A percentile compares a stretch with the other conserved stretches of the same genome.
Conservation (phyloP, 2,113 vertebrate genomes). For the Urocolius indicus region DNA sequence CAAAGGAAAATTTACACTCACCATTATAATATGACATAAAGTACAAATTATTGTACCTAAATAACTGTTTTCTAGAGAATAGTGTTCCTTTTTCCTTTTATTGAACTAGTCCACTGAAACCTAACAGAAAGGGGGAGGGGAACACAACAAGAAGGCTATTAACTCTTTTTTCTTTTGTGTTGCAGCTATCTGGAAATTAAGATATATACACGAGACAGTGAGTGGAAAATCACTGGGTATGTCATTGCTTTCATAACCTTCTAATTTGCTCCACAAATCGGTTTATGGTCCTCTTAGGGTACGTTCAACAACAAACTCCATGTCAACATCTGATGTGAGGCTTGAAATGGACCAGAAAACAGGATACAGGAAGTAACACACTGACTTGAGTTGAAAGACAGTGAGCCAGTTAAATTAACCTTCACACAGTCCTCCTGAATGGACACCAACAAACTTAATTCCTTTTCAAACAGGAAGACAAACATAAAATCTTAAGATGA, state of each 20-base stretch:
- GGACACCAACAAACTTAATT: not conserved
- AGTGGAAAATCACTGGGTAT: conserved; percentile 43
- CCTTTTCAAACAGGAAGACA: not conserved
- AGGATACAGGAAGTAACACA: conserved; percentile 37
- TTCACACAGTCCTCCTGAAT: not conserved
- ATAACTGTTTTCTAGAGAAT: conserved; percentile 77
- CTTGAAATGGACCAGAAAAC: conserved; percentile 61
- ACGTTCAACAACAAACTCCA: conserved; percentile 24
- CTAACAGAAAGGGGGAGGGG: not conserved
- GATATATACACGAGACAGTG: not conserved
- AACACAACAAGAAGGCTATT: conserved; percentile 33
- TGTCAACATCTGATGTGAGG: conserved; percentile 53
- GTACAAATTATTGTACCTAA: conserved; percentile 81
- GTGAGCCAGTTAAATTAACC: not conserved
- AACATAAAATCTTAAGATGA: not conserved
- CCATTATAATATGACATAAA: conserved; percentile 79
- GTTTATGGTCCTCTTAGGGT: conserved; percentile 49
- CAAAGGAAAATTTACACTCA: conserved; percentile 83
- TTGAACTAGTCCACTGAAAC: conserved; percentile 57
- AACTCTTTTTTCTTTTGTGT: conserved; percentile 48
- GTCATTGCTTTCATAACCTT: conserved; percentile 43
- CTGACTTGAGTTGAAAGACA: conserved; percentile 30
- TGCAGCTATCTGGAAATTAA: conserved; percentile 51
- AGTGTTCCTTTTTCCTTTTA: conserved; percentile 62
- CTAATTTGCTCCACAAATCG: conserved; percentile 58